A percentile compares a stretch with the other conserved stretches of the same genome.
Conservation (phyloP, 2,888 invertebrate genomes). For the Ophioninae sp. region DNA sequence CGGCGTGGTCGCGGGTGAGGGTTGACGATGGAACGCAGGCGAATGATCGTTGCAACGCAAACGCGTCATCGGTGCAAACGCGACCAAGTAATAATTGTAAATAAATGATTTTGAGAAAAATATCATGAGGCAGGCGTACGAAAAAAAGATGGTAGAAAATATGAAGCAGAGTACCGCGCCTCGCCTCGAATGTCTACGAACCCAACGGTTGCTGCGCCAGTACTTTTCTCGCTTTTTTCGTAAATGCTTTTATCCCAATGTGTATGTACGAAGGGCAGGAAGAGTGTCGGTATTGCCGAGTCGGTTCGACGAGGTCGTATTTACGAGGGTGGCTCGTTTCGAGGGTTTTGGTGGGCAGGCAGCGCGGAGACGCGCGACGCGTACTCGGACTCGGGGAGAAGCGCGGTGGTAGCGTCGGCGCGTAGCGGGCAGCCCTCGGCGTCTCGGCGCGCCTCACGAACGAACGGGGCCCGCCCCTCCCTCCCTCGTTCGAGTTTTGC, state of each 20-base stretch:
- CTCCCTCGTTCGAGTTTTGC: neutral
- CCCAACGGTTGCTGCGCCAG: neutral
- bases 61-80: too few relatives aligned
- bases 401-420: neutral
- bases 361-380: neutral
- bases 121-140: too few relatives aligned
- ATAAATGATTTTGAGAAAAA: too few relatives aligned
- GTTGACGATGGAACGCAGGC: too few relatives aligned
- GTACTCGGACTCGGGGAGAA: constrained; percentile 9
- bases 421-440: neutral
- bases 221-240: neutral
- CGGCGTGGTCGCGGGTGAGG: too few relatives aligned
- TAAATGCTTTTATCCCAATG: neutral
- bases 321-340: neutral
- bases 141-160: too few relatives aligned
- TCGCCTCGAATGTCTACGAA: too few relatives aligned
- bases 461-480: too few relatives aligned
- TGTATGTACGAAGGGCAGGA: neutral
- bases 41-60: too few relatives aligned
- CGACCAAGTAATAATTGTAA: too few relatives aligned
- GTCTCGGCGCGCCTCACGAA: neutral
- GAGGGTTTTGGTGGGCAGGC: constrained; percentile 10
- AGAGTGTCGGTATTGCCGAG: neutral
- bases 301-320: constrained; percentile 6
- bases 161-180: too few relatives aligned